Base-by-base conservation (phyloP, 64 coral and sea anemone genomes). In the Hydrozoanthus tunicans region DNA sequence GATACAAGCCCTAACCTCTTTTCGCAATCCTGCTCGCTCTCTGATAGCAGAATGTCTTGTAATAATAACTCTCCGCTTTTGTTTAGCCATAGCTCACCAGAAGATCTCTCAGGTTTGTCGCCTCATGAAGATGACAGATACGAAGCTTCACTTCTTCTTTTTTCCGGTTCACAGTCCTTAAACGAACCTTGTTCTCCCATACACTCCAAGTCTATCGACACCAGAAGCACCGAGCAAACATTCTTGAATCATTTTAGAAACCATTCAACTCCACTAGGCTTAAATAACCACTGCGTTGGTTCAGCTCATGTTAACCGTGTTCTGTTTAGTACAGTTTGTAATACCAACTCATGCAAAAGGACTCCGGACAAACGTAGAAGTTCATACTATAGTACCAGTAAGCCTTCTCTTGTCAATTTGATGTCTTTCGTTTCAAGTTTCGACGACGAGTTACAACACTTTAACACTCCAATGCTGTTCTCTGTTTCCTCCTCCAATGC, bases 191-290 rank as follows among this genome's bases (percentile, higher is more conserved):
- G 23, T 25, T 88, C 69, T 43, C 84, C 69, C 55, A 13, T 75
- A 14, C 55, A 26, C 23, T 13, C 84, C 3, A 73, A 74, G 11
- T 3, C n/a, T 59, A 6, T 70, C 7, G 7, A 74, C 10, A 60
- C 56, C 24, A 60, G 1, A 13, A 88, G 9, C 70, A 27, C 17
- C 27, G 24, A 17, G 23, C 53, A 27, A 51, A 75, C 1, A 14
- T 24, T 88, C 9, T 56, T 9, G 2, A 43, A 43, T 43, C 24
- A 73, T 70, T 20, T 73, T 73, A 56, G 20, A 59, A 74, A 51
- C n/a, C 84, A 75, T 73, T 88, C 84, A 10, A 88, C 84, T 73
- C 69, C 56, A 73, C 54, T 88, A 69, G 8, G 51, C n/a, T 7
- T 13, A 56, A 84, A 23, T 23, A 24, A 5, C 53, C 14, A 4